phyloP scores from a whole-genome alignment of 2,113 vertebrate species.

The Corythornis vintsioides region DNA sequence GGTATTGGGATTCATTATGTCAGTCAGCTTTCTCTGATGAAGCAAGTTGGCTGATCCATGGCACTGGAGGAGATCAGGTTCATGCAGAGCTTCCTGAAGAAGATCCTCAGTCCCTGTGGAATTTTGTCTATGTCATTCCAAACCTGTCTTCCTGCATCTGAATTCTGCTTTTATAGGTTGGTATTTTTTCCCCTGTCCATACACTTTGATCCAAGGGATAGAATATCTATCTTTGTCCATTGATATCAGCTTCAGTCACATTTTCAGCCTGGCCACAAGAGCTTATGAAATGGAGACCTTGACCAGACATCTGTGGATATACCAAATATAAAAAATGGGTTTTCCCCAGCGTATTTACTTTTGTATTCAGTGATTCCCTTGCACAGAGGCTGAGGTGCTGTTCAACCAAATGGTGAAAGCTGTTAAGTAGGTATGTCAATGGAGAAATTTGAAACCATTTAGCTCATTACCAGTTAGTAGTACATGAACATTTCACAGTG shows the following conservation, averaged over 20 bases:
- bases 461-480: neutral
- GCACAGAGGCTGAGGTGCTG: neutral
- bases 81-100: neutral
- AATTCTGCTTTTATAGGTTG: neutral
- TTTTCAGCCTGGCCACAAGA: neutral
- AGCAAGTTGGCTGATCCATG: neutral
- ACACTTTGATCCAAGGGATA: neutral
- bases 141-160: neutral
- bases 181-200: neutral
- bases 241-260: neutral
- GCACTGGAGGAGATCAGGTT: neutral
- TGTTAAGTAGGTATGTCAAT: neutral
- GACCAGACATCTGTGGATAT: neutral
- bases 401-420: neutral
- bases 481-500: neutral
- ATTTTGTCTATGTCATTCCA: neutral
- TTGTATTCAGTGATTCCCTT: neutral
- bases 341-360: neutral
- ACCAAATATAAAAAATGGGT: neutral
- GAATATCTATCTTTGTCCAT: neutral
- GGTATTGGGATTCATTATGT: neutral
- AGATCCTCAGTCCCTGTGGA: neutral
- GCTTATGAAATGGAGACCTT: neutral
- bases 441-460: neutral
- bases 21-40: neutral